Evolutionary conservation across 2,888 invertebrate species (phyloP), one percentile per base, ranked within the genome.

Genomic region (Leptopilina syphax): DNA sequence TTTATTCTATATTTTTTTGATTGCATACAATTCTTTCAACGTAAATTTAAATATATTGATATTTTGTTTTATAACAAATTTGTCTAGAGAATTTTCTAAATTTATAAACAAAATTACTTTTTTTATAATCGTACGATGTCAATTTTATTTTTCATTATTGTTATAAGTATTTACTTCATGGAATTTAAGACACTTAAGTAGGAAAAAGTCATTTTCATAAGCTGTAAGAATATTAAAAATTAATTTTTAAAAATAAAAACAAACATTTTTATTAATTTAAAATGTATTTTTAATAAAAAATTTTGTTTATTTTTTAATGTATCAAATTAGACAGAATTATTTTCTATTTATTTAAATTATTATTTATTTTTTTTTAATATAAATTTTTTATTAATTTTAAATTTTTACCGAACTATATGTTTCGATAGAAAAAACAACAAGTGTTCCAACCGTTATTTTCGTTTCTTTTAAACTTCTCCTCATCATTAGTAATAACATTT

Each of bases 361-460:
- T n/a, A 0, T 0, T 57, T n/a, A 57, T 57, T 4, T 13, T 57
- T 44, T 44, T 44, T 7, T 2, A 34, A 34, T 44, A 44, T 44
- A 44, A 44, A 8, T 44, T 41, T 41, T 41, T 41, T 6, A 44
- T 7, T 7, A 34, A 34, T 44, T 44, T 7, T 1, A 57, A 60
- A 18, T 60, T 60, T 0, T 60, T 60, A 60, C 60, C 60, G 60
- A 60, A 60, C 60, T 60, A 60, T 60, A 60, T 5, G 60, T 60
- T 60, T 60, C 60, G 6, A 60, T 60, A 60, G 60, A 60, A 18
- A 60, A 60, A 4, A 18, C 60, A 60, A 60, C 60, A 6, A 60
- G 18, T 18, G 60, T n/a, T n/a, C 60, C 60, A 60, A 18, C n/a
- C 60, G n/a, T 60, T 60, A 60, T 60, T 60, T 60, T 60, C n/a